phyloP scores from a whole-genome alignment of 2,797 vertebrate genomes.

The Pogonophryne albipinna region DNA sequence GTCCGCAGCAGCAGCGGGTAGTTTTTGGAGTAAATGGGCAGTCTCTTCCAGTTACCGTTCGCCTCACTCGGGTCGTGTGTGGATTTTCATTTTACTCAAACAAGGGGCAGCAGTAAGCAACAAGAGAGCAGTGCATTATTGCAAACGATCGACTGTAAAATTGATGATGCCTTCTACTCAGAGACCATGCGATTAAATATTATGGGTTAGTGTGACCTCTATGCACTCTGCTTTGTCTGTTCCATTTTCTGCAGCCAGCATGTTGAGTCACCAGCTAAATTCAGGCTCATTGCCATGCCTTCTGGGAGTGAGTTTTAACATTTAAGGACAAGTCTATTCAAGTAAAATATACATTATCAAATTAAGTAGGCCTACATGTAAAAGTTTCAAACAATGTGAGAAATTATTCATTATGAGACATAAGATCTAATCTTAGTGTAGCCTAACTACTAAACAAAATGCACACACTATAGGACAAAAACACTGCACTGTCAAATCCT shows the following conservation, averaged over 20 bases:
- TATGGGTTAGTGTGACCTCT: slow-evolving; percentile 71
- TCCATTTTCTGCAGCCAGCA: slow-evolving; percentile 55
- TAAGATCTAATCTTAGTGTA: background rate
- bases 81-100: slow-evolving; percentile 29
- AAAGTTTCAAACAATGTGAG: slow-evolving; percentile 47
- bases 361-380: background rate
- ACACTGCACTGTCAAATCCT: background rate
- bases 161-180: slow-evolving; percentile 27
- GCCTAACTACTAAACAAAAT: background rate
- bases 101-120: slow-evolving; percentile 26
- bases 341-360: slow-evolving; percentile 8
- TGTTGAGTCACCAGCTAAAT: slow-evolving; percentile 63
- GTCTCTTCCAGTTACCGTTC: slow-evolving; percentile 16
- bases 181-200: slow-evolving; percentile 22
- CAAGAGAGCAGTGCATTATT: slow-evolving; percentile 37
- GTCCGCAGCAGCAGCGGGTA: slow-evolving; percentile 9
- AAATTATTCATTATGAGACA: background rate
- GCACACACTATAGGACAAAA: background rate
- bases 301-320: slow-evolving; percentile 40
- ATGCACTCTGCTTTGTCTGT: slow-evolving; percentile 60
- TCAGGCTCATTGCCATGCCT: slow-evolving; percentile 52
- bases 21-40: slow-evolving; percentile 36
- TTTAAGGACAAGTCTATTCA: slow-evolving; percentile 26
- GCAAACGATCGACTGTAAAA: slow-evolving; percentile 18
- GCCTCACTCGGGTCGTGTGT: background rate